A percentile compares a stretch with the other conserved stretches of the same genome.
Conservation (phyloP, 2,888 invertebrate species). For the Cloeon dipterum region DNA sequence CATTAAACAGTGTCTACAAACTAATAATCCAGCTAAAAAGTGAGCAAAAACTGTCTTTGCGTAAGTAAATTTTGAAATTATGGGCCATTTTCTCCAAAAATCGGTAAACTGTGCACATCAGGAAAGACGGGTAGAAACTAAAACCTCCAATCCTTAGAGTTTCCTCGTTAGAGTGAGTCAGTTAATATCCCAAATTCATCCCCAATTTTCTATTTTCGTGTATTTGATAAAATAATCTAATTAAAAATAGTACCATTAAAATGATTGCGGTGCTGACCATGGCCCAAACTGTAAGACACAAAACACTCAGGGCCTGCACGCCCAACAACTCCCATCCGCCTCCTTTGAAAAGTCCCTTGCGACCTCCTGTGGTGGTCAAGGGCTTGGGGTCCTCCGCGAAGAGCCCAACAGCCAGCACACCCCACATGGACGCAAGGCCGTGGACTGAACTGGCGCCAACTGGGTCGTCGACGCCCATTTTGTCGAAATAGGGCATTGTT, state of each 20-base stretch:
- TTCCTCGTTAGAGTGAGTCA: too few relatives aligned
- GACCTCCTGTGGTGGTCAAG: conserved; percentile 44
- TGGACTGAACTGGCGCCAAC: conserved; percentile 82
- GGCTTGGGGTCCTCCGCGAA: conserved; percentile 72
- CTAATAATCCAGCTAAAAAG: too few relatives aligned
- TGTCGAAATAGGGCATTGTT: conserved; percentile 52
- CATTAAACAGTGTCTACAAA: too few relatives aligned
- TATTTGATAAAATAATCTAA: too few relatives aligned
- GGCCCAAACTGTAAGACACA: conserved; percentile 55
- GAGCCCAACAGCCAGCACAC: conserved; percentile 66
- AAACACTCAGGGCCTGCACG: conserved; percentile 46
- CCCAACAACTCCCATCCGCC: conserved; percentile 81
- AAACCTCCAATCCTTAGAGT: too few relatives aligned
- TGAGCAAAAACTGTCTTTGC: too few relatives aligned
- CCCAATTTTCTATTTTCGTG: too few relatives aligned
- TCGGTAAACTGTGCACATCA: too few relatives aligned
- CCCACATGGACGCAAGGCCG: conserved; percentile 33
- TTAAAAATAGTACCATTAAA: conserved; percentile 54
- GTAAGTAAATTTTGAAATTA: too few relatives aligned
- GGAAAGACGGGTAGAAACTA: too few relatives aligned
- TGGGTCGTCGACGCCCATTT: conserved; percentile 62
- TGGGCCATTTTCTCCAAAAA: too few relatives aligned
- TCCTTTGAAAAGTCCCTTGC: conserved; percentile 30
- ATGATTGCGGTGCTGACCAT: conserved; percentile 41
- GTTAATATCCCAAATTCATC: too few relatives aligned